phyloP scores from a whole-genome alignment of 2,888 invertebrate genomes.

The Stomorhina lunata region DNA sequence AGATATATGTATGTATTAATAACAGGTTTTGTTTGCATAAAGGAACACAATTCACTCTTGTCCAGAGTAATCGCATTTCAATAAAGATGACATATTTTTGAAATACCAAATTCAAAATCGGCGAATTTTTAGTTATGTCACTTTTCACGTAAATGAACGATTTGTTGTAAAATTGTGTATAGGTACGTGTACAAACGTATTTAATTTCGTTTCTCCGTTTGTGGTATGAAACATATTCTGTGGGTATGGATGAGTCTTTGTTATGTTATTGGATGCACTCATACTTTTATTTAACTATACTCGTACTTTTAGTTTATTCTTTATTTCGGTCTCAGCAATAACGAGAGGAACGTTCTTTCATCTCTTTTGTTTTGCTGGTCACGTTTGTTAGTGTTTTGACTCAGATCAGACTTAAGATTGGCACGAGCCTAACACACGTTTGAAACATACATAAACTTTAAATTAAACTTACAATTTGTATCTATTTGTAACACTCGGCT shows the following conservation, averaged over 20 bases:
- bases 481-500: not conserved
- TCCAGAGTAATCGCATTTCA: no score
- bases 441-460: constrained; percentile 18
- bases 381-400: constrained; percentile 23
- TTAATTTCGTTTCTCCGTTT: not conserved
- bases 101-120: no score
- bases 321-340: not conserved
- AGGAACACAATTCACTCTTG: no score
- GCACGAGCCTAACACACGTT: constrained; percentile 78
- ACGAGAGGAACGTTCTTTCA: constrained; percentile 20
- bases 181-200: not conserved
- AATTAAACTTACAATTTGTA: constrained; percentile 30
- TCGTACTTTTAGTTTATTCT: not conserved
- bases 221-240: not conserved
- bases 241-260: not conserved
- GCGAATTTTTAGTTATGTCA: no score
- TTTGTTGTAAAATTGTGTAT: no score
- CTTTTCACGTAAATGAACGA: no score
- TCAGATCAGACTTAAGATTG: constrained; percentile 62
- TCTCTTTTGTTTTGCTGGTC: not conserved
- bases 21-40: no score
- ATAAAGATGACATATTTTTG: no score
- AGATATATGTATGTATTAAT: no score
- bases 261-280: constrained; percentile 15
- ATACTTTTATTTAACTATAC: not conserved